Base-by-base conservation (phyloP, 2,797 vertebrate genomes). In the Strix occidentalis region DNA sequence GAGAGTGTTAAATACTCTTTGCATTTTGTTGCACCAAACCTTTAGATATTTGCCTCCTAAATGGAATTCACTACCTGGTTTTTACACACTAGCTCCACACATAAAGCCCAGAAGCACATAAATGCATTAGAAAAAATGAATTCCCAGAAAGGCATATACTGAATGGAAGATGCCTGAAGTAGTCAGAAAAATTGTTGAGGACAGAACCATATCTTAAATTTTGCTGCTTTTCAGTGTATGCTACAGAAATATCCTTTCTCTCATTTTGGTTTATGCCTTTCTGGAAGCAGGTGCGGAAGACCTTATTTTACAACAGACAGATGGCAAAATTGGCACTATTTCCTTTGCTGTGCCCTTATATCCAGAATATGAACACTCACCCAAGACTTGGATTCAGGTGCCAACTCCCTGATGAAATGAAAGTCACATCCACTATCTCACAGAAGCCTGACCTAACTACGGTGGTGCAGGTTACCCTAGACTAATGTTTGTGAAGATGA, bases 251-350 rank as follows among this genome's bases (percentile, higher is more conserved):
- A 37, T 17, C 10, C 16, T 1, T 85, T 81, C 29, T 78, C 10
- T 69, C 5, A 8, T 71, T 71, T 82, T 75, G 21, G 50, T 87
- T 83, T 71, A 51, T 4, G 1, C 9, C 16, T 58, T 91, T 83
- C 64, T 81, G 21, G 57, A 77, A 88, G 12, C 5, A 61, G 43
- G 21, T 65, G 35, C 16, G 88, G 51, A 79, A 37, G 51, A 86
- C 13, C 13, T 86, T 84, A 16, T 86, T 89, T 80, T 86, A n/a
- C 48, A 84, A 63, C 2, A 66, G 68, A 80, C 39, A 94, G 85
- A 94, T 83, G 83, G 69, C 48, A 93, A 93, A 96, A 94, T 16
- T 93, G 80, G 48, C 76, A 80, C 18, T 43, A 35, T 83, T 86
- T 94, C 37, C 50, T 61, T 61, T 65, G 10, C 28, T 79, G 9